Evolutionary conservation across 2,888 invertebrate species (phyloP), one percentile per base, ranked within the genome.

Genomic region (Acanthococcus lagerstroemiae): DNA sequence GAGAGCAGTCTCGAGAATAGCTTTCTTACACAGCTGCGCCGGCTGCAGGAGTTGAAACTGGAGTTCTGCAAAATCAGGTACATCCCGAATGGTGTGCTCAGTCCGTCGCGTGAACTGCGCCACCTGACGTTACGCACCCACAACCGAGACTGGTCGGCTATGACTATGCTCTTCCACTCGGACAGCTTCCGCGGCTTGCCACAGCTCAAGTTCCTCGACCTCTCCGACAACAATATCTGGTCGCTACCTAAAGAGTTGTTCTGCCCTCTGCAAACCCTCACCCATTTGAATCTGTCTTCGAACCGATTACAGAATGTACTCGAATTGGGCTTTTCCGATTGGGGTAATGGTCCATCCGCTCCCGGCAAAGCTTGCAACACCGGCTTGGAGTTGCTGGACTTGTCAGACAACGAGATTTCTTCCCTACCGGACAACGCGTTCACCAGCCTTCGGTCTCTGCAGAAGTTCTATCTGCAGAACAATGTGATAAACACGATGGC

Each of bases 401-500:
- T 88, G 30, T 90, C 91, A 19, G 84, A 81, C 75, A 94, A 94
- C 77, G 88, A 89, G 74, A 87, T 94, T 73, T 87, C 88, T 63
- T 78, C 88, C 66, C 81, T 94, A 77, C 89, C 92, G 6, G 84
- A 86, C 68, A 85, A 86, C 73, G 90, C 90, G 27, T 90, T 94
- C 73, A 86, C 88, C 73, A 84, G 86, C 55, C 77, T 93, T 67
- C 82, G 86, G 69, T 84, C 90, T 57, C 79, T 95, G 67, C 83
- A 84, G 70, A 86, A 87, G 73, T 80, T 95, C 48, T 87, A 89
- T 74, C 81, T 95, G 72, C 88, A 91, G 73, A 86, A 90, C 75
- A 95, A 95, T 75, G 90, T 89, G 77, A 88, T 95, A 71, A 87
- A 88, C 45, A 88, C 90, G 84, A 86, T 93, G 3, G 88, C 87